Percentiles rank a stretch among this genome's conserved stretches.
Conservation (phyloP, 37 sponge, comb jelly and placozoan species). For the Lycopodina hypogea region DNA sequence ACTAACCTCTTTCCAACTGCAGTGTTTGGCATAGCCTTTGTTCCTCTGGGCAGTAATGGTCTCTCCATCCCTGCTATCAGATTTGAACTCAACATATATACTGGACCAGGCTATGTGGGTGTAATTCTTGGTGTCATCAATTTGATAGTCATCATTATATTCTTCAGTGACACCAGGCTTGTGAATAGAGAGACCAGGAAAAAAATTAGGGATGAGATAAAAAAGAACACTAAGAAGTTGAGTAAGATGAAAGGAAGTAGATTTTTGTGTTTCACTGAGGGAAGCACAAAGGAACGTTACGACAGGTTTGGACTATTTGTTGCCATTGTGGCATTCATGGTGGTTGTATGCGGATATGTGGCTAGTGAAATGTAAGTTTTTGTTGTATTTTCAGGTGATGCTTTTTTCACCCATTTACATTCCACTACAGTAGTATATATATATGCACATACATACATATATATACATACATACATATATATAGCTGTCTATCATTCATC, state of each 20-base stretch:
- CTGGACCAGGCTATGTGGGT: conserved; percentile 79
- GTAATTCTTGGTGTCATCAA: conserved; percentile 70
- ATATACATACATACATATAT: no score
- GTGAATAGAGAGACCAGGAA: neutral
- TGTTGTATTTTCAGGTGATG: no score
- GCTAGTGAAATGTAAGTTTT: conserved; percentile 73
- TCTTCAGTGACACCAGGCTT: conserved; percentile 61
- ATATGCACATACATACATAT: no score
- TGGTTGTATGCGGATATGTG: conserved; percentile 66
- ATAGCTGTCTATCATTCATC: no score
- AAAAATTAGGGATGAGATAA: no score
- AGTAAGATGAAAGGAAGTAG: neutral
- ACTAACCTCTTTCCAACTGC: no score
- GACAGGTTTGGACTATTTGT: conserved; percentile 39
- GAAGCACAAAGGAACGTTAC: neutral
- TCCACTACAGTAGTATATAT: no score
- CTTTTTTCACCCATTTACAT: no score
- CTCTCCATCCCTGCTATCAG: conserved; percentile 40
- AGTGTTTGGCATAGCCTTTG: conserved; percentile 77
- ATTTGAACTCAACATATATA: conserved; percentile 66
- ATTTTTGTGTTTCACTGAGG: neutral
- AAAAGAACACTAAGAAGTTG: neutral
- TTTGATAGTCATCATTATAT: conserved; percentile 47
- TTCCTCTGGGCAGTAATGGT: conserved; percentile 58
- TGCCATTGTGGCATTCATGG: conserved; percentile 61